Evolutionary conservation across 2,888 invertebrate species (phyloP), one percentile per base, ranked within the genome.

Genomic region (Hydriomena furcata): DNA sequence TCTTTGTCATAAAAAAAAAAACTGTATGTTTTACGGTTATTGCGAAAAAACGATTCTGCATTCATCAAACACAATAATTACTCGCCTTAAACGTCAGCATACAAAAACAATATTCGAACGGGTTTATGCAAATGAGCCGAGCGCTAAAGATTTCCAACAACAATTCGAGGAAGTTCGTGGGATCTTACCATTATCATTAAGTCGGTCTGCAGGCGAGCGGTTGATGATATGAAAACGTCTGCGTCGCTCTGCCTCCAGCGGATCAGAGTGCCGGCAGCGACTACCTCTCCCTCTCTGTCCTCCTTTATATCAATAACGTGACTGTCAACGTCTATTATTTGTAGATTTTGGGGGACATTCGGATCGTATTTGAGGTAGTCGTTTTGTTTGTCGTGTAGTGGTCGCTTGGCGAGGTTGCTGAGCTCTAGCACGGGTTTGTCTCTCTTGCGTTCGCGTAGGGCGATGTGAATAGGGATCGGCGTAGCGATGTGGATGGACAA

Each of bases 311-410:
- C 84, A 57, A 86, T 84, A 2, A 88, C 79, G 34, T 87, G 80
- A 53, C 74, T 86, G 54, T 88, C 83, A 7, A 89, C 79, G 60
- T 89, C 84, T 24, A 89, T 71, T 13, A 90, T 88, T 55, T 84
- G 85, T n/a, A 89, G 60, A 50, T 88, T 90, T 60, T 87, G 85
- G 0, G 89, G 89, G 13, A 84, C 83, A 38, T 74, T 82, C 0
- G 84, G 83, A 27, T 89, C 88, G 63, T 89, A 89, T 65, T 85
- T 88, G 56, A 88, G 71, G 57, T 89, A 87, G 52, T 80, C 81
- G 60, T 79, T 71, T 46, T 82, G 77, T 46, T 75, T 73, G 35
- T 76, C 67, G 28, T 79, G 46, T 6, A 43, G 78, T 6, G 81
- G 61, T 48, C 76, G 76, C 11, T 72, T 81, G 1, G 81, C 78